These are phyloP conservation scores for Hapalemur alaotrensis DNA, from an alignment of 2,797 vertebrate species.

Conservation along the genomic window DNA sequence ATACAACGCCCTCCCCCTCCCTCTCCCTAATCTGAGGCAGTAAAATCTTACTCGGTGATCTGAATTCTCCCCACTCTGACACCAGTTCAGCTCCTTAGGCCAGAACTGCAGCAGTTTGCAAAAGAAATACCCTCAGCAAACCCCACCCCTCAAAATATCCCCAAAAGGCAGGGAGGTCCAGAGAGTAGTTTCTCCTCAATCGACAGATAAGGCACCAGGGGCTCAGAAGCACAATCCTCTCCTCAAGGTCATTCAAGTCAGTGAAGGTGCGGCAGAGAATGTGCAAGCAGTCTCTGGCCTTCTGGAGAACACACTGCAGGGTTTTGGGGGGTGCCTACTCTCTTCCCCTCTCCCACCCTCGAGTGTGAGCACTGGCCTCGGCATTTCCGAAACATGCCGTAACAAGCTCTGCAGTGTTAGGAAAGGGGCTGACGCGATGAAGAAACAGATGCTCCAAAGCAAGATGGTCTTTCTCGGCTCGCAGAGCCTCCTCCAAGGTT, in stretches of 20 bases:
- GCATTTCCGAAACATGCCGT: conserved; percentile 79
- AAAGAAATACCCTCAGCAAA: conserved; percentile 13
- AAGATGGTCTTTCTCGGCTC: conserved; percentile 52
- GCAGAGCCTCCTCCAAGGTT: conserved; percentile 56
- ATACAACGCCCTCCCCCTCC: neutral
- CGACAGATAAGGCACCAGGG: conserved; percentile 7
- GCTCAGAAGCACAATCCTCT: conserved; percentile 6
- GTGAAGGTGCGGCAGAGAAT: neutral
- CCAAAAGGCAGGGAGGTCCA: conserved; percentile 42
- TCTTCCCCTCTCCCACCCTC: conserved; percentile 62
- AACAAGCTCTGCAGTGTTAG: conserved; percentile 70
- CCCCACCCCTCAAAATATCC: conserved; percentile 39
- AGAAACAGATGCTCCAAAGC: conserved; percentile 76
- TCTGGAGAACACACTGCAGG: conserved; percentile 1
- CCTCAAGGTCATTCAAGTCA: conserved; percentile 74
- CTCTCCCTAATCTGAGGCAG: neutral
- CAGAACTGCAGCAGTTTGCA: conserved; percentile 17
- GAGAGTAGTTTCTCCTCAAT: neutral
- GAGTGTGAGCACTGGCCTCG: conserved; percentile 74
- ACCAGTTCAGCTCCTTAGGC: conserved; percentile 16
- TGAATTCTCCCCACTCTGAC: conserved; percentile 28
- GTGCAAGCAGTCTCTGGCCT: conserved; percentile 30
- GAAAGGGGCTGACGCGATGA: conserved; percentile 77
- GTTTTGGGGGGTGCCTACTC: neutral
- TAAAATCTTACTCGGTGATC: conserved; percentile 39